These are phyloP conservation scores for Semotilus atromaculatus DNA, from an alignment of 2,797 vertebrate genomes.

Conservation along the genomic window DNA sequence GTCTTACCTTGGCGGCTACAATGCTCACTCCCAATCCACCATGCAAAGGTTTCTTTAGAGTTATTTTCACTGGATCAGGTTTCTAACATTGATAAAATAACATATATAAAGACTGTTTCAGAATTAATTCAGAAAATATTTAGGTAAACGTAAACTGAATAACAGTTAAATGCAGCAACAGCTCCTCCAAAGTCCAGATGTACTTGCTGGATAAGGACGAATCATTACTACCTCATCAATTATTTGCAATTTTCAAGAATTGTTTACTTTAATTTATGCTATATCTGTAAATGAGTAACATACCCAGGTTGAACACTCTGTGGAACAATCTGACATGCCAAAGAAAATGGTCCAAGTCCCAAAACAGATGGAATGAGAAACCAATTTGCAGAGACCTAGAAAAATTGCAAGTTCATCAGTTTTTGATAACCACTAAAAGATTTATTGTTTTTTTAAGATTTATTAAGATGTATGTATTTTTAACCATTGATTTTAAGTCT, in stretches of 20 bases:
- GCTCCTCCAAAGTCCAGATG: neutral
- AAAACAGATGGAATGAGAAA: conserved; percentile 76
- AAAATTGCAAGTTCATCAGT: neutral
- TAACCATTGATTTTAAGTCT: neutral
- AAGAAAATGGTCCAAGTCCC: conserved; percentile 91
- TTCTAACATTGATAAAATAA: conserved; percentile 60
- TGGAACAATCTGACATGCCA: conserved; percentile 71
- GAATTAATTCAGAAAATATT: neutral
- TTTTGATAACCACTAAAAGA: neutral
- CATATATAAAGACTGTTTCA: neutral
- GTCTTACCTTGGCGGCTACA: conserved; percentile 91
- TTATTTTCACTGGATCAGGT: conserved; percentile 85
- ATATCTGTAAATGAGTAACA: conserved; percentile 27
- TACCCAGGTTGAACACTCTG: conserved; percentile 59
- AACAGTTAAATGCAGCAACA: neutral
- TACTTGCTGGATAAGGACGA: neutral
- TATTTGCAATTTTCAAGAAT: neutral
- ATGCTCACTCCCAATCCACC: conserved; percentile 94
- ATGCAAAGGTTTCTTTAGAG: conserved; percentile 85
- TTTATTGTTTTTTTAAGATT: no score
- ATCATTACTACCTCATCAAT: neutral
- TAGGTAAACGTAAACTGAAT: neutral
- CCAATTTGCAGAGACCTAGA: conserved; percentile 87
- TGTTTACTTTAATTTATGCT: neutral
- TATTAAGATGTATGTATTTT: neutral